phyloP scores from a whole-genome alignment of 2,797 vertebrate genomes.

The Micropoecilia bifurca region DNA sequence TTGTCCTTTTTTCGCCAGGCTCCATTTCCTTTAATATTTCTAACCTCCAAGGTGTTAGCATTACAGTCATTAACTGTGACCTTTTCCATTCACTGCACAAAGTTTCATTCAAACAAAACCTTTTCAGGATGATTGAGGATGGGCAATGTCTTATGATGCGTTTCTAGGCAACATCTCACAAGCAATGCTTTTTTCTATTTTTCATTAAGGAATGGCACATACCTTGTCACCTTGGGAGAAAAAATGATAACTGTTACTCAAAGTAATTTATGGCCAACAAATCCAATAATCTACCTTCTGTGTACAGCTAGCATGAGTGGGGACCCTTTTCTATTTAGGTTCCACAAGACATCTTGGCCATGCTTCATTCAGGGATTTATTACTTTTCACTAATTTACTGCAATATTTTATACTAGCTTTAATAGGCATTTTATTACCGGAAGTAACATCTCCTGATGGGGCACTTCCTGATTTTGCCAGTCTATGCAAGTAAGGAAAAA shows the following conservation, averaged over 20 bases:
- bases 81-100: slow-evolving; percentile 24
- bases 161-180: slow-evolving; percentile 20
- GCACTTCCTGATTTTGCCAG: too few species aligned
- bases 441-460: neutral
- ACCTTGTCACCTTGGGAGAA: slow-evolving; percentile 28
- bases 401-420: slow-evolving; percentile 1
- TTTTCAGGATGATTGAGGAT: slow-evolving; percentile 19
- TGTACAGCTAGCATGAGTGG: slow-evolving; percentile 16
- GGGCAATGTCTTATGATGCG: slow-evolving; percentile 12
- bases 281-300: slow-evolving; percentile 37
- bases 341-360: slow-evolving; percentile 49
- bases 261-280: slow-evolving; percentile 37
- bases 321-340: slow-evolving; percentile 36
- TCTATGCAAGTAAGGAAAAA: too few species aligned
- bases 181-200: neutral
- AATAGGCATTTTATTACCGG: slow-evolving; percentile 4
- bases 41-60: slow-evolving; percentile 17
- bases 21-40: slow-evolving; percentile 21
- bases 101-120: slow-evolving; percentile 19
- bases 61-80: slow-evolving; percentile 38
- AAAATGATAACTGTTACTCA: neutral
- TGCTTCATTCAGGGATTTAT: slow-evolving; percentile 56
- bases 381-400: slow-evolving; percentile 34
- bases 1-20: slow-evolving; percentile 25
- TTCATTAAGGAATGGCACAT: slow-evolving; percentile 27